A percentile compares a stretch with the other conserved stretches of the same genome.
Conservation (phyloP, 2,113 vertebrate species). For the Oostethus manadensis region DNA sequence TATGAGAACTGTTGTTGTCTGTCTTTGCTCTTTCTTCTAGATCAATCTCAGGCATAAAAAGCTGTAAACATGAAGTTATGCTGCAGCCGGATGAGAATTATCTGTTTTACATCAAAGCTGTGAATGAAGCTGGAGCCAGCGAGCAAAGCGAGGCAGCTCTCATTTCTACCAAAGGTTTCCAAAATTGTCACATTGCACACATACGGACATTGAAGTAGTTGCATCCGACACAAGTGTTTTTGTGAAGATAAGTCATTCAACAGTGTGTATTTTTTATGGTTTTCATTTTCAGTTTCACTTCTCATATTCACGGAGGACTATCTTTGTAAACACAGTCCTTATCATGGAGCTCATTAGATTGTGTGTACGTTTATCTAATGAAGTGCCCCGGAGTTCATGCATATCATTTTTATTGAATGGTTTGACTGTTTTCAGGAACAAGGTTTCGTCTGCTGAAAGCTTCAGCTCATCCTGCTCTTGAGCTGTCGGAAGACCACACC, state of each 20-base stretch:
- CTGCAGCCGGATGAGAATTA: conserved; percentile 91
- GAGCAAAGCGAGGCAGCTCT: conserved; percentile 94
- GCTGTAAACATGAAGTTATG: conserved; percentile 79
- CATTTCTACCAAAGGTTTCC: conserved; percentile 89
- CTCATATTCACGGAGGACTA: too few relatives aligned
- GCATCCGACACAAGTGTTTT: too few relatives aligned
- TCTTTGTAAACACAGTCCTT: neutral
- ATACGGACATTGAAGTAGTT: too few relatives aligned
- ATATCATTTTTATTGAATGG: neutral
- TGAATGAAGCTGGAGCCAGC: conserved; percentile 82
- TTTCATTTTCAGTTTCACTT: neutral
- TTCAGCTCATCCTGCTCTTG: conserved; percentile 79
- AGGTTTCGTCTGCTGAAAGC: conserved; percentile 81
- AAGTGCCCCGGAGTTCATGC: neutral
- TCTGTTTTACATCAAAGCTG: conserved; percentile 91
- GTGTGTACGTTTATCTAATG: neutral
- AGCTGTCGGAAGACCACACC: conserved; percentile 77
- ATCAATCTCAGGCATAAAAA: conserved; percentile 85
- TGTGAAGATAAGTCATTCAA: too few relatives aligned
- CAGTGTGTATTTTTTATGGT: too few relatives aligned
- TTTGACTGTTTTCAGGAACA: conserved; percentile 72
- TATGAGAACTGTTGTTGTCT: neutral
- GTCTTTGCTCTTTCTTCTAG: conserved; percentile 53
- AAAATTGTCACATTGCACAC: neutral
- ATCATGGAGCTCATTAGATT: neutral